Base-by-base conservation (phyloP, 2,888 invertebrate genomes). In the Shargacucullia verbasci region DNA sequence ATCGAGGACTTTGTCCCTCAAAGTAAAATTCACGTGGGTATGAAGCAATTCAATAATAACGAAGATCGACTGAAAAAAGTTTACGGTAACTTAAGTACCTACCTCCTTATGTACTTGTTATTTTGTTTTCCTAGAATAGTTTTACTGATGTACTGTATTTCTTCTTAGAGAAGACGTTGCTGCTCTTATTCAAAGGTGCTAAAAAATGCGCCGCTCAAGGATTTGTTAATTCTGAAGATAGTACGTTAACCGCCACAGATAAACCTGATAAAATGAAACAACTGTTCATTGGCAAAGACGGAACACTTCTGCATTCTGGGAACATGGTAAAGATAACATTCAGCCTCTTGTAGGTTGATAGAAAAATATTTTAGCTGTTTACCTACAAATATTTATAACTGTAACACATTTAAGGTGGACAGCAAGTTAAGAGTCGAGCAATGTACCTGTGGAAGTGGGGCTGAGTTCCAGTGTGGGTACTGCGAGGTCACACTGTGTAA, bases 11-110 rank as follows among this genome's bases (percentile, higher is more conserved):
- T 83, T 69, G 76, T 92, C 20, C 90, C 87, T 7, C 94, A 94
- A 82, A 89, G 91, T 52, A 94, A 94, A 85, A 81, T 88, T 47
- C 88, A 93, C 52, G 81, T 94, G 43, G 87, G 92, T 29, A 43
- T 87, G 3, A 94, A 91, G 73, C 90, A 92, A 70, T 90, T 88
- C 54, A 92, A 91, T 59, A 93, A 93, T 62, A 93, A 88, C 59
- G 87, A 91, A 65, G 86, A 88, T 38, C 83, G 90, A 61, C 66
- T 94, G 41, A 83, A 88, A 69, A 87, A 89, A 82, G 90, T 94
- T 72, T 92, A 94, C 52, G 92, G 94, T 74, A 58, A 38, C 34
- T 8, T 34, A 27, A 4, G 2, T 29, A 29, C 29, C 29, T 6
- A 29, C 29, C 29, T 29, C 7, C 29, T 29, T 2, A 20, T 29